Evolutionary conservation across 2,888 invertebrate genomes (phyloP).

Genomic region (Odontocerum albicorne): DNA sequence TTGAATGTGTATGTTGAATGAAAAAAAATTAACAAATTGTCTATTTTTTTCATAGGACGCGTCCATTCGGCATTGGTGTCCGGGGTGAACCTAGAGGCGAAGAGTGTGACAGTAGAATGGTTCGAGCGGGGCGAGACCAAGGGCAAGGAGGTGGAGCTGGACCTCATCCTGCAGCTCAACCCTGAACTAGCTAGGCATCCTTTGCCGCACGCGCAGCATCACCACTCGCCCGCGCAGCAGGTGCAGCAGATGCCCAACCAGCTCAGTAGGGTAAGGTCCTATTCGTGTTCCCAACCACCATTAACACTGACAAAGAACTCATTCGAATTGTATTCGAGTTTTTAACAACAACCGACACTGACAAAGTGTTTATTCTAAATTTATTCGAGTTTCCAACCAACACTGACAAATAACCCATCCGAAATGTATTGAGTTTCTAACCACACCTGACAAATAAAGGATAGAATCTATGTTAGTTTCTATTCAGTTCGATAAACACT

Average conservation of each 20-base stretch:
- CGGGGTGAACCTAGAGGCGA: constrained; percentile 83
- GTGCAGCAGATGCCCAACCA: constrained; percentile 46
- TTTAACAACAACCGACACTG: too few relatives aligned
- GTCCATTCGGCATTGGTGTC: constrained; percentile 96
- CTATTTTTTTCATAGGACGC: constrained; percentile 67
- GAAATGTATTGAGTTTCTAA: too few relatives aligned
- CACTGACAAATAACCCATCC: too few relatives aligned
- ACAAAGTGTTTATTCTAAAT: too few relatives aligned
- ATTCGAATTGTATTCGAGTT: too few relatives aligned
- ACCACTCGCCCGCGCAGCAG: constrained; percentile 43
- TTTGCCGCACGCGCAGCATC: constrained; percentile 42
- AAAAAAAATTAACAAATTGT: constrained; percentile 1
- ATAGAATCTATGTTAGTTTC: too few relatives aligned
- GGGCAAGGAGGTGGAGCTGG: constrained; percentile 97
- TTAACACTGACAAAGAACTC: too few relatives aligned
- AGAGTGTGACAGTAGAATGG: constrained; percentile 98
- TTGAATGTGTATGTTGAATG: too few relatives aligned
- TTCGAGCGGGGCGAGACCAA: constrained; percentile 98
- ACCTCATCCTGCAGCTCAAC: constrained; percentile 85
- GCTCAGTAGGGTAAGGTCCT: constrained; percentile 51
- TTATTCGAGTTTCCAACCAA: too few relatives aligned
- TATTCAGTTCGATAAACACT: too few relatives aligned
- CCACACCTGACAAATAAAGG: too few relatives aligned
- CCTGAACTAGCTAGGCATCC: constrained; percentile 69
- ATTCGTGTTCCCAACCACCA: background rate